Evolutionary conservation across 2,888 invertebrate genomes (phyloP), one percentile per base, ranked within the genome.

Genomic region (Melanotus villosus): DNA sequence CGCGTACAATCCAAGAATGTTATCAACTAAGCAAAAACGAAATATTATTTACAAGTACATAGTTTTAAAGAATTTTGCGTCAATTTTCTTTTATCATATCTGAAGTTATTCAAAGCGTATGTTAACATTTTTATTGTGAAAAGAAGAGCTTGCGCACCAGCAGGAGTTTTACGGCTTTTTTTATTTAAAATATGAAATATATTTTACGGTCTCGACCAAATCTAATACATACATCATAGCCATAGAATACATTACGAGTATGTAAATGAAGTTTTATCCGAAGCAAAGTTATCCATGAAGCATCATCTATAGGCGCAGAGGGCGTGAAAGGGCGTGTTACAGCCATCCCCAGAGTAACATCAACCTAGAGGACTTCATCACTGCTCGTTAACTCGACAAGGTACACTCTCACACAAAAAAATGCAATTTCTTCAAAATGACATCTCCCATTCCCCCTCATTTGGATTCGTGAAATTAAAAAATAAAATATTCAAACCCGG

Each of bases 341-440:
- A 69, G 62, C 56, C 62, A 58, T 76, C 76, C 75, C 76, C 38
- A 62, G 75, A 69, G 76, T 70, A 63, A 70, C 75, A 75, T 76
- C 75, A 75, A 74, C 75, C 73, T 75, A 71, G 73, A 74, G 74
- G 75, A 76, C 76, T 75, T 76, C 76, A 76, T 75, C 76, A 73
- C 73, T 67, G 72, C 76, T 76, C 76, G 76, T 75, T 76, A 76
- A 73, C 73, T 73, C 70, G 67, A 72, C 71, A 68, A 65, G 67
- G 62, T 66, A 68, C 65, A 71, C 57, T 68, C 60, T 38, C 64
- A 19, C 23, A 23, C 41, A 59, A 41, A 59, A n/a, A 57, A 59
- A 63, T 52, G 52, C 36, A 41, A 52, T 52, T 52, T 34, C 59
- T 60, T 60, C 45, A 19, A 21, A 34, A 47, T 34, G 59, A 32